Evolutionary conservation across 2,113 vertebrate genomes (phyloP), one percentile per base, ranked within the genome.

Genomic region (Phoenicopterus ruber): DNA sequence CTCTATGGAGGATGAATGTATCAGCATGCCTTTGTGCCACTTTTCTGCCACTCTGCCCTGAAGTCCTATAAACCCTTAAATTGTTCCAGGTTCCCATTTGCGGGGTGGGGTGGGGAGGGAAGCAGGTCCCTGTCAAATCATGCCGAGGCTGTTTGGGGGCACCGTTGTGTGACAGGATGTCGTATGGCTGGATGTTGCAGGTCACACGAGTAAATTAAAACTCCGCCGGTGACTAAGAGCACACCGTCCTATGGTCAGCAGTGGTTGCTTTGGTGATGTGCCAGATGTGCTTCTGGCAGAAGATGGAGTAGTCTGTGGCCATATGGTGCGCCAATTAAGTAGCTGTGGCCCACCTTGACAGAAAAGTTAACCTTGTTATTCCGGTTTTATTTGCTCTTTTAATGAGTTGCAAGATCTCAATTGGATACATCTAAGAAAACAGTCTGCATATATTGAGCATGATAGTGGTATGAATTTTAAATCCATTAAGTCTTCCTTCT

Each of bases 71-170:
- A 63, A 59, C 24, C 15, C 9, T 63, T 63, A 29, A 83, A 47
- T 38, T 82, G 9, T 24, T 81, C 54, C 21, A 67, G 8, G 10
- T 49, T 57, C 31, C 32, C 9, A 66, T 69, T 65, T 26, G 5
- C 2, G 21, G 6, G 10, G n/a, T n/a, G n/a, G 7, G 1, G 10
- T 13, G 17, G 5, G 11, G 2, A 11, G 3, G 26, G 28, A 10
- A 15, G 5, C 19, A 2, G 42, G 7, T 46, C n/a, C 24, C 29
- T 90, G 16, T 44, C 21, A 70, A 46, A 32, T 42, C 14, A 10
- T 17, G 7, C 1, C 28, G 55, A 62, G 14, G 7, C 31, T 73
- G 6, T 54, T 38, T 17, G 26, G 25, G 15, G 69, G 46, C 12
- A 26, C 31, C 4, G 1, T 1, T 62, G 34, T 63, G 42, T 63